A percentile compares a stretch with the other conserved stretches of the same genome.
phyloP scores from a whole-genome alignment of 2,797 vertebrate species.

The Semaprochilodus insignis region DNA sequence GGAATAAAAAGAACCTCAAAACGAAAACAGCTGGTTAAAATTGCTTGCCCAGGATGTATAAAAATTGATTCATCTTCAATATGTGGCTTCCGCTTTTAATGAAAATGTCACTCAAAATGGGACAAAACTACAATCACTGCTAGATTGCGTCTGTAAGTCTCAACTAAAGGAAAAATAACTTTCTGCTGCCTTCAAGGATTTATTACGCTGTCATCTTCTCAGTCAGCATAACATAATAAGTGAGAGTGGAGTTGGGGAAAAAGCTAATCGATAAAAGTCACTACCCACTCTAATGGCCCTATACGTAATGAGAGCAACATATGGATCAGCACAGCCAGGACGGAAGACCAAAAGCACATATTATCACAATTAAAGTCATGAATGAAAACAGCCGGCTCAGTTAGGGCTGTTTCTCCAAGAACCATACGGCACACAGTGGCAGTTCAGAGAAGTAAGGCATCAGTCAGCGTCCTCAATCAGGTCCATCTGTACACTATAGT shows the following conservation, averaged over 20 bases:
- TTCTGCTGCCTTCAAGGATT: background rate
- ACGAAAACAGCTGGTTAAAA: background rate
- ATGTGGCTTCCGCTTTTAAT: background rate
- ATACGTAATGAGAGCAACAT: constrained; percentile 35
- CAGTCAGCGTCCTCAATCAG: background rate
- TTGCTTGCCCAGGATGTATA: background rate
- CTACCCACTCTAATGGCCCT: constrained; percentile 19
- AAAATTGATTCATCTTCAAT: constrained; percentile 3
- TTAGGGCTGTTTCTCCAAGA: background rate
- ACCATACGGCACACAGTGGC: no score
- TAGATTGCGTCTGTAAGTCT: background rate
- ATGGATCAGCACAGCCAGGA: constrained; percentile 20
- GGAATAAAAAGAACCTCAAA: background rate
- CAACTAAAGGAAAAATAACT: background rate
- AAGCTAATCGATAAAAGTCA: constrained; percentile 26
- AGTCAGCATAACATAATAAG: constrained; percentile 27
- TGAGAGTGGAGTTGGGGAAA: constrained; percentile 12
- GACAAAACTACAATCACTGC: constrained; percentile 1
- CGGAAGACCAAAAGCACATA: constrained; percentile 1
- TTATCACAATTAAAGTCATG: background rate
- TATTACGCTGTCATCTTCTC: constrained; percentile 7
- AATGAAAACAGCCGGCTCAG: background rate
- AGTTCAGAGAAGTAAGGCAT: no score
- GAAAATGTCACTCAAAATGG: background rate
- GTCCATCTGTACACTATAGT: background rate